A percentile compares a stretch with the other conserved stretches of the same genome.
Conservation (phyloP, 2,888 invertebrate species). For the Sphaerophoria rueppellii region DNA sequence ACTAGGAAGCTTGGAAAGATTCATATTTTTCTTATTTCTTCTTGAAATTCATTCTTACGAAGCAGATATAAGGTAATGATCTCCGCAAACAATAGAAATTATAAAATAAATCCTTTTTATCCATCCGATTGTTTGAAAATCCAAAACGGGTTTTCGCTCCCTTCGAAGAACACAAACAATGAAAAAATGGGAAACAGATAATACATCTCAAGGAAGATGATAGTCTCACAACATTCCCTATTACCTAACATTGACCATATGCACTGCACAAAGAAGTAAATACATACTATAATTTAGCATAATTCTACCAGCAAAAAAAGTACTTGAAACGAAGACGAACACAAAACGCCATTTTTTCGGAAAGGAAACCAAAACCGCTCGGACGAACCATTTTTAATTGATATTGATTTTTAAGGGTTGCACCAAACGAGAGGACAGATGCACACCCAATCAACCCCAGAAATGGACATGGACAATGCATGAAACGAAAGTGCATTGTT, state of each 20-base stretch:
- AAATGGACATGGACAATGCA: conserved; percentile 22
- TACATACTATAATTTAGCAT: conserved; percentile 71
- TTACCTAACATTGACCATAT: too few relatives aligned
- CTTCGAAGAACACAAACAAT: too few relatives aligned
- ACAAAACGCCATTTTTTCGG: conserved; percentile 29
- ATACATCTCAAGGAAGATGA: too few relatives aligned
- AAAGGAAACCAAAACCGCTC: neutral
- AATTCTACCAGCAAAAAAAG: conserved; percentile 46
- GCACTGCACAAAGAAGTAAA: conserved; percentile 47
- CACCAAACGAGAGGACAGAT: conserved; percentile 51
- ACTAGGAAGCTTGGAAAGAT: too few relatives aligned
- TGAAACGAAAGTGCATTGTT: too few relatives aligned
- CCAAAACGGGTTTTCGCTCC: too few relatives aligned
- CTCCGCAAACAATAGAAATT: conserved; percentile 55
- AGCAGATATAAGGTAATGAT: conserved; percentile 36
- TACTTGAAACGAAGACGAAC: conserved; percentile 18
- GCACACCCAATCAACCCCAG: conserved; percentile 58
- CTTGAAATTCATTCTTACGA: too few relatives aligned
- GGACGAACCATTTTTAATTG: too few relatives aligned
- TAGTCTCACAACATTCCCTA: too few relatives aligned
- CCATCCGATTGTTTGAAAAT: conserved; percentile 28
- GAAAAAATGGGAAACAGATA: too few relatives aligned
- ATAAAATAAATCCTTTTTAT: conserved; percentile 58
- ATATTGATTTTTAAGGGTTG: conserved; percentile 48
- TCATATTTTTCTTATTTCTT: too few relatives aligned